Percentiles rank a stretch among this genome's conserved stretches.
phyloP scores from a whole-genome alignment of 2,888 invertebrate genomes.

The Lagria hirta region DNA sequence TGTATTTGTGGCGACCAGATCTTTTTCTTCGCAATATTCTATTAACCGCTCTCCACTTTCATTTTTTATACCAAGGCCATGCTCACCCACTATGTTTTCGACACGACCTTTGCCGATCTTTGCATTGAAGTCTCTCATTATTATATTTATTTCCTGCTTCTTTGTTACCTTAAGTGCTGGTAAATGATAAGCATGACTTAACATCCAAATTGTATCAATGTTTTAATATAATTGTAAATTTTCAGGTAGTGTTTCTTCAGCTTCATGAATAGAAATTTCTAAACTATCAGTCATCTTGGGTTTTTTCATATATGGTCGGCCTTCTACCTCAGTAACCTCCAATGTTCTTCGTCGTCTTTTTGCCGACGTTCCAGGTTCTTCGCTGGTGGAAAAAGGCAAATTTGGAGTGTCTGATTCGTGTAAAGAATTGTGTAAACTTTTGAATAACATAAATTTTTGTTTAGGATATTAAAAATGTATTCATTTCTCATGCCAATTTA shows the following conservation, averaged over 20 bases:
- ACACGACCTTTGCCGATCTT: conserved; percentile 26
- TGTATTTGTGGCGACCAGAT: conserved; percentile 33
- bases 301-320: conserved; percentile 31
- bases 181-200: conserved; percentile 19
- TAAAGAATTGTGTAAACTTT: too few relatives aligned
- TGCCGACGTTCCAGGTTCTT: conserved; percentile 12
- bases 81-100: conserved; percentile 21
- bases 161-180: too few relatives aligned
- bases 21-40: conserved; percentile 31
- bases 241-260: conserved; percentile 29
- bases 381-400: conserved; percentile 20
- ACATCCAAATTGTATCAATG: conserved; percentile 19
- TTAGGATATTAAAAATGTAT: too few relatives aligned
- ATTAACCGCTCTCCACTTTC: conserved; percentile 30
- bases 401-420: conserved; percentile 26
- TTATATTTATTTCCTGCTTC: too few relatives aligned
- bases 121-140: too few relatives aligned
- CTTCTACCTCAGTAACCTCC: conserved; percentile 28
- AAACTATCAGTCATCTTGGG: conserved; percentile 31
- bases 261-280: conserved; percentile 28
- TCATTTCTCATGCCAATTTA: too few relatives aligned
- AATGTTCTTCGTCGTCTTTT: conserved; percentile 35
- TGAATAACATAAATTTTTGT: too few relatives aligned
- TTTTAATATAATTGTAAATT: conserved; percentile 19
- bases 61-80: conserved; percentile 31